phyloP scores from a whole-genome alignment of 2,797 vertebrate species.

The Hyperoplus lanceolatus region DNA sequence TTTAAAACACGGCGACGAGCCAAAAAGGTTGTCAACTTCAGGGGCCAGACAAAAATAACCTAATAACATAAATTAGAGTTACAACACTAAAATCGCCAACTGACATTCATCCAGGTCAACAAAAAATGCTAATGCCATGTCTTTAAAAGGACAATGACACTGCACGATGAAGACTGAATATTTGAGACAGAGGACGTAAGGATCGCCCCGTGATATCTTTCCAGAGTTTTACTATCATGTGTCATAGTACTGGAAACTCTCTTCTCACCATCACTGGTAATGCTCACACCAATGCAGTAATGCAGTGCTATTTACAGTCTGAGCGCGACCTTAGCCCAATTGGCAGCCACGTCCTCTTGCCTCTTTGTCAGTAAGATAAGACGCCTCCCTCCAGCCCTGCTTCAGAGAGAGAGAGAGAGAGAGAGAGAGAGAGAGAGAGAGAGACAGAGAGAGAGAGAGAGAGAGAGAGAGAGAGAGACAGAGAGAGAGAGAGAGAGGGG shows the following conservation, averaged over 20 bases:
- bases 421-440: background rate
- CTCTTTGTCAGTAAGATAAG: slow-evolving; percentile 69
- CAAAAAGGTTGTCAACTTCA: background rate
- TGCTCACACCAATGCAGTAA: slow-evolving; percentile 25
- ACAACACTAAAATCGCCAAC: background rate
- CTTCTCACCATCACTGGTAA: slow-evolving; percentile 13
- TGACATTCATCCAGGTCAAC: background rate
- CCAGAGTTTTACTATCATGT: background rate
- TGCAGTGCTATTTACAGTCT: slow-evolving; percentile 54
- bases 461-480: background rate
- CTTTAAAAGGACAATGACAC: background rate
- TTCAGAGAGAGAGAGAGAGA: slow-evolving; percentile 19
- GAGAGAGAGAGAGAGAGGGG: background rate
- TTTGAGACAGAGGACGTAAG: background rate
- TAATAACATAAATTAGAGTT: background rate
- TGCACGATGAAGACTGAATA: background rate
- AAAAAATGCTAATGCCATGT: background rate
- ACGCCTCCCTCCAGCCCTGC: slow-evolving; percentile 28
- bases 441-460: slow-evolving; percentile 11
- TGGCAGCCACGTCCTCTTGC: slow-evolving; percentile 56
- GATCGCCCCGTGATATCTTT: background rate
- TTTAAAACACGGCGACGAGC: background rate
- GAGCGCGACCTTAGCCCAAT: slow-evolving; percentile 55
- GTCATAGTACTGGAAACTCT: background rate
- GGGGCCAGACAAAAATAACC: background rate